A percentile compares a stretch with the other conserved stretches of the same genome.
Conservation (phyloP, 2,888 invertebrate genomes). For the Leptopilina myrica region DNA sequence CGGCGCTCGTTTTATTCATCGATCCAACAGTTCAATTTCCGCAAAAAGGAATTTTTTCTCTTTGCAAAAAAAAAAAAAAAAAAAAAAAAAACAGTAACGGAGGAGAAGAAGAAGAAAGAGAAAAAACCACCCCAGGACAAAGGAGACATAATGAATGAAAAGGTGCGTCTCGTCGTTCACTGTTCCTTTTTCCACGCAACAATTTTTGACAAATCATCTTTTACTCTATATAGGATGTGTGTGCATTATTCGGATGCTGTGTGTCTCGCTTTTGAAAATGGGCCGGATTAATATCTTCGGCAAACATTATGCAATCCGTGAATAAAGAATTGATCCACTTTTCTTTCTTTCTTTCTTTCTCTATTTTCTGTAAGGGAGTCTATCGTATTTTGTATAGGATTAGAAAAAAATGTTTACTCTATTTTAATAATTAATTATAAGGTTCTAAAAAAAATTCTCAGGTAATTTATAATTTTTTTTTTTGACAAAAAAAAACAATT, state of each 20-base stretch:
- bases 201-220: slow-evolving; percentile 3
- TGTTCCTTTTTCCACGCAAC: not conserved
- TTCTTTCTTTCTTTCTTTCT: not conserved
- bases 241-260: not conserved
- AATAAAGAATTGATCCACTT: not conserved
- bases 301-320: not conserved
- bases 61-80: not conserved
- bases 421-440: too few species aligned
- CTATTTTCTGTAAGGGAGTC: too few species aligned
- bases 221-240: not conserved
- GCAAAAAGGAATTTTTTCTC: not conserved
- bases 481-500: too few species aligned
- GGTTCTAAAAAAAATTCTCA: too few species aligned
- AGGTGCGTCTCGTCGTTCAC: not conserved
- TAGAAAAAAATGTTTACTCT: too few species aligned
- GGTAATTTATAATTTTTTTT: too few species aligned
- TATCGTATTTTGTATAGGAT: too few species aligned
- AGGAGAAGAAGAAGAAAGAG: not conserved
- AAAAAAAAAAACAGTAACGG: too few species aligned
- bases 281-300: not conserved
- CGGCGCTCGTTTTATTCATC: slow-evolving; percentile 42
- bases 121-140: not conserved
- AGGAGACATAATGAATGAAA: not conserved
- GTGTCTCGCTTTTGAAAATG: not conserved
- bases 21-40: not conserved